phyloP scores from a whole-genome alignment of 2,113 vertebrate species.

The Phyllopteryx taeniolatus region DNA sequence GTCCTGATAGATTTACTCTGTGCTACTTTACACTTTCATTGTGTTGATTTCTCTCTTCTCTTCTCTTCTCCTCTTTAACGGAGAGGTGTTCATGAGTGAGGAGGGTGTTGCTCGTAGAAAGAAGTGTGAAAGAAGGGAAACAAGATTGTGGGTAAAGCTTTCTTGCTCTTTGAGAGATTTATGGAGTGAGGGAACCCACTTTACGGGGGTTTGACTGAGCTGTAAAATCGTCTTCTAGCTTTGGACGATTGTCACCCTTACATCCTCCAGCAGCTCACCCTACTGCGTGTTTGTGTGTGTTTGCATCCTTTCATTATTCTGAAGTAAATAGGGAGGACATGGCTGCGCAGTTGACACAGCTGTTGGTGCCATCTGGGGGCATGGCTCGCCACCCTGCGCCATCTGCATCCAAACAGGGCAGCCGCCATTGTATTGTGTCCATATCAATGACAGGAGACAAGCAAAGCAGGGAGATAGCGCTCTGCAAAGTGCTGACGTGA shows the following conservation, averaged over 20 bases:
- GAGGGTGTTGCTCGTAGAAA: slow-evolving; percentile 51
- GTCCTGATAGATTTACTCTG: slow-evolving; percentile 74
- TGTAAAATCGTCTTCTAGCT: slow-evolving; percentile 26
- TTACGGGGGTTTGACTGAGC: slow-evolving; percentile 50
- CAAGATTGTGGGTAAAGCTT: slow-evolving; percentile 23
- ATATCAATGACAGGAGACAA: slow-evolving; percentile 57
- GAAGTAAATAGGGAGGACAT: slow-evolving; percentile 66
- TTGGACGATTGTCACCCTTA: not conserved
- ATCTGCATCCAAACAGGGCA: slow-evolving; percentile 48
- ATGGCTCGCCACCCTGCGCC: slow-evolving; percentile 31
- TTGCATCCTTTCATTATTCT: slow-evolving; percentile 25
- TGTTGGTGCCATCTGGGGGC: slow-evolving; percentile 73
- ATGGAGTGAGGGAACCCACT: slow-evolving; percentile 41
- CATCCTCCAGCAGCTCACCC: not conserved
- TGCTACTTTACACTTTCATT: slow-evolving; percentile 72
- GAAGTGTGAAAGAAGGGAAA: slow-evolving; percentile 29
- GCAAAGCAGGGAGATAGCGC: slow-evolving; percentile 31
- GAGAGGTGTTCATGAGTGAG: slow-evolving; percentile 29
- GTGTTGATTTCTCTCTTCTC: slow-evolving; percentile 65
- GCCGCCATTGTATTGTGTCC: slow-evolving; percentile 37
- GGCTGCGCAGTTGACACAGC: slow-evolving; percentile 66
- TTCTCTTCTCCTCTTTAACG: slow-evolving; percentile 13
- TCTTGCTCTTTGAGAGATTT: slow-evolving; percentile 50
- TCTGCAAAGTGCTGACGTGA: slow-evolving; percentile 13
- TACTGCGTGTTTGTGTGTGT: not conserved